phyloP scores from a whole-genome alignment of 2,113 vertebrate species.

The Xiphophorus maculatus region DNA sequence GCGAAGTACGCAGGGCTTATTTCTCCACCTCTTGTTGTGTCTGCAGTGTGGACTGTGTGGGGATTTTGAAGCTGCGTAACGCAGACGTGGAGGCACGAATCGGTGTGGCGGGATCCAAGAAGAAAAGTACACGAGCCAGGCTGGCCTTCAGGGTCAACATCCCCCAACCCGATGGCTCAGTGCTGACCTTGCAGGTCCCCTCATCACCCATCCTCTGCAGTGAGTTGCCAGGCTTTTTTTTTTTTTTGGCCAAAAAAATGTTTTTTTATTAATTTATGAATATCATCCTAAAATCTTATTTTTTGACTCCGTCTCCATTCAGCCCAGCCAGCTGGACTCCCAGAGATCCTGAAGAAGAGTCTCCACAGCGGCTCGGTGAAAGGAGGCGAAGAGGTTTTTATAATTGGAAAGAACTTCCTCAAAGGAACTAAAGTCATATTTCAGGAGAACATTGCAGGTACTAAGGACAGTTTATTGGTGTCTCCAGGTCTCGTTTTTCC shows the following conservation, averaged over 20 bases:
- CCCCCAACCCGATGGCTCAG: slow-evolving; percentile 90
- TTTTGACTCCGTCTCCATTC: slow-evolving; percentile 30
- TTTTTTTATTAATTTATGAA: not conserved
- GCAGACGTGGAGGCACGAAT: slow-evolving; percentile 98
- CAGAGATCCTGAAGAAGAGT: slow-evolving; percentile 98
- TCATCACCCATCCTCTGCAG: slow-evolving; percentile 97
- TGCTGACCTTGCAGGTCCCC: slow-evolving; percentile 89
- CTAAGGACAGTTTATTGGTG: slow-evolving; percentile 2
- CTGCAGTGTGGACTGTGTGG: slow-evolving; percentile 95
- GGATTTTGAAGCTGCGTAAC: slow-evolving; percentile 96
- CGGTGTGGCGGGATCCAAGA: slow-evolving; percentile 96
- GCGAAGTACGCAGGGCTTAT: not conserved
- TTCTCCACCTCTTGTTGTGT: slow-evolving; percentile 9
- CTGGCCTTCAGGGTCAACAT: slow-evolving; percentile 95
- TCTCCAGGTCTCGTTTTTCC: slow-evolving; percentile 1
- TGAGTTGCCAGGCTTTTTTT: slow-evolving; percentile 77
- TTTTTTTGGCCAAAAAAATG: too few relatives aligned
- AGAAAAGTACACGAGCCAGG: slow-evolving; percentile 97
- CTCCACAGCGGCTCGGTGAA: slow-evolving; percentile 92
- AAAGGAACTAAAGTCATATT: slow-evolving; percentile 99
- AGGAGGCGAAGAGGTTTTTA: slow-evolving; percentile 97
- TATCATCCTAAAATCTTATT: slow-evolving; percentile 19
- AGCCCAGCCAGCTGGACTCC: slow-evolving; percentile 98
- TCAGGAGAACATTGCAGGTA: slow-evolving; percentile 89
- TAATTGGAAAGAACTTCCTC: slow-evolving; percentile 99